Conservation (phyloP, 30 jellyfish, hydroid and myxozoan genomes). For the Hydractinia symbiolongicarpus region DNA sequence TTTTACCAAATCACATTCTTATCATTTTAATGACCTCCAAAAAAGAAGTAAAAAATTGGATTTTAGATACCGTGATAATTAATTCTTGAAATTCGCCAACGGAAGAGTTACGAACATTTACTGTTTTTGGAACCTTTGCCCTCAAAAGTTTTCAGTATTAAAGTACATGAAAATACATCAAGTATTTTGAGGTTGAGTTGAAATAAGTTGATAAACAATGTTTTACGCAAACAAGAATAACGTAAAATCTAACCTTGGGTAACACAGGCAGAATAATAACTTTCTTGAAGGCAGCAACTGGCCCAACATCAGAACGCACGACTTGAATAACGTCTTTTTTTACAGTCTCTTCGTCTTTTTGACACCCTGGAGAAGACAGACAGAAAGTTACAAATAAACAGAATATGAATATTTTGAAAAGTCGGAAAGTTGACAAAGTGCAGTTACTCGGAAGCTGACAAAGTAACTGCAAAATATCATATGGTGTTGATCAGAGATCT, state of each 20-base stretch:
- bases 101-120: not conserved
- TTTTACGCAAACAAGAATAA: not conserved
- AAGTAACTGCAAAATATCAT: too few relatives aligned
- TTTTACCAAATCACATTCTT: too few relatives aligned
- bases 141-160: too few relatives aligned
- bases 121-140: not conserved
- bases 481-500: too few relatives aligned
- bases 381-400: not conserved
- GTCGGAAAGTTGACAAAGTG: too few relatives aligned
- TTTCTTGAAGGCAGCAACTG: slow-evolving; percentile 66
- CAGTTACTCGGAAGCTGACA: too few relatives aligned
- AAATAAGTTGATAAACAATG: not conserved
- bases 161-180: too few relatives aligned
- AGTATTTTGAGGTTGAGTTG: not conserved
- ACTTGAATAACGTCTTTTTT: slow-evolving; percentile 57
- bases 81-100: too few relatives aligned
- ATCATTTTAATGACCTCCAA: too few relatives aligned
- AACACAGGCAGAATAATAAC: slow-evolving; percentile 69
- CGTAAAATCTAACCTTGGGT: slow-evolving; percentile 56
- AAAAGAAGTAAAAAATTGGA: not conserved
- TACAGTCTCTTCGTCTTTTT: slow-evolving; percentile 53
- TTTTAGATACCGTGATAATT: not conserved
- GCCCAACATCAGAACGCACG: slow-evolving; percentile 83
- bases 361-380: slow-evolving; percentile 15
- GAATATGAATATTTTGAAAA: not conserved